Evolutionary conservation across 1,140 invertebrate species (phyloP).

Genomic region (Eurosta solidaginis): DNA sequence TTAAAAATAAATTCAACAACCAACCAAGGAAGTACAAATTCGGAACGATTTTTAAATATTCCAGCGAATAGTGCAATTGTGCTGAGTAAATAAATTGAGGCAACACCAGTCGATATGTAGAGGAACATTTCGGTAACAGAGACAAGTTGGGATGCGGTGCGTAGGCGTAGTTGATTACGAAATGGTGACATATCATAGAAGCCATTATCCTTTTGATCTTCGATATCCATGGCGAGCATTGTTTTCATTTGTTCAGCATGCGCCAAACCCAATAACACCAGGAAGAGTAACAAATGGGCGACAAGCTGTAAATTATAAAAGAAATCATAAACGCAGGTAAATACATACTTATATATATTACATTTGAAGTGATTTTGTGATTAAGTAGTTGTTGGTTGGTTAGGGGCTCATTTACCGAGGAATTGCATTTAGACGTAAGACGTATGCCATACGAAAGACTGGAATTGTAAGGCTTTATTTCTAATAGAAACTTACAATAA

Average conservation of each 20-base stretch:
- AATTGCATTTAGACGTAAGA: too few species aligned
- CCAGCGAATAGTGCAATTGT: constrained; percentile 50
- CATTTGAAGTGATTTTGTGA: not conserved
- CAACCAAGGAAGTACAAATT: constrained; percentile 53
- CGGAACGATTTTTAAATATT: constrained; percentile 51
- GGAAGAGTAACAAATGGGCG: constrained; percentile 50
- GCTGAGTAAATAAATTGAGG: constrained; percentile 46
- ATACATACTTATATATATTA: constrained; percentile 25
- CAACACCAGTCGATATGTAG: constrained; percentile 43
- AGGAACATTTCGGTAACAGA: constrained; percentile 51
- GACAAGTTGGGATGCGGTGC: constrained; percentile 49
- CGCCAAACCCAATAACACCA: constrained; percentile 51
- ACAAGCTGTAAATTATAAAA: constrained; percentile 42
- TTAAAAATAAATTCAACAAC: constrained; percentile 49
- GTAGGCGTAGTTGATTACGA: constrained; percentile 50
- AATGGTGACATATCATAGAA: constrained; percentile 53
- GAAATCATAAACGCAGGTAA: not conserved
- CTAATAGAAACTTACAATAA: too few species aligned
- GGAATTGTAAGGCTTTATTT: too few species aligned
- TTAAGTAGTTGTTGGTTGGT: too few species aligned
- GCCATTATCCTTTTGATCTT: constrained; percentile 55
- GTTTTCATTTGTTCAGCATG: constrained; percentile 56
- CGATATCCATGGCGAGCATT: constrained; percentile 50
- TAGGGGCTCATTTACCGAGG: too few species aligned
- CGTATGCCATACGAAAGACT: too few species aligned